Evolutionary conservation across 2,888 invertebrate genomes (phyloP).

Genomic region (Parthenolecanium corni): DNA sequence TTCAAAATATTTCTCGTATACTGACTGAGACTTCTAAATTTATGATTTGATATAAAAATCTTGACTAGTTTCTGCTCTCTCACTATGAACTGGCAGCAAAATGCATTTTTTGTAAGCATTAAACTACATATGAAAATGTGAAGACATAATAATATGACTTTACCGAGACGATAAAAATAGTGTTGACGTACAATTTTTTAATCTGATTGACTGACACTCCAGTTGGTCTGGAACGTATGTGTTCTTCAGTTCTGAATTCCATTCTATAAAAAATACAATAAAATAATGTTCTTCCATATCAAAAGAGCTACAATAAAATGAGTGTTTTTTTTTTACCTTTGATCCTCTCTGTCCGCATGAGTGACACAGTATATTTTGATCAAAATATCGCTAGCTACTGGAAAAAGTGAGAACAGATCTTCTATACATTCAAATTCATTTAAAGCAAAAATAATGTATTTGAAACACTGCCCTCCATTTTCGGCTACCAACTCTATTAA

Average conservation of each 20-base stretch:
- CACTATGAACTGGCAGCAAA: too few species aligned
- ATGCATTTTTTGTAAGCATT: too few species aligned
- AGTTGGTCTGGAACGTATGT: conserved; percentile 31
- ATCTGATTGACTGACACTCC: conserved; percentile 7
- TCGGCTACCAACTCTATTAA: conserved; percentile 2
- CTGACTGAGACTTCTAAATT: too few species aligned
- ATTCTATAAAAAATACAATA: conserved; percentile 33
- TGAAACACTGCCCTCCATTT: conserved; percentile 10
- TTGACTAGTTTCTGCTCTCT: too few species aligned
- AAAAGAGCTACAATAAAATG: neutral
- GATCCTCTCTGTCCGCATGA: conserved; percentile 18
- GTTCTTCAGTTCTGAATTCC: conserved; percentile 34
- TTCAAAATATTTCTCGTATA: too few species aligned
- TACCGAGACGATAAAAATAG: too few species aligned
- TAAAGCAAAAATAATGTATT: neutral
- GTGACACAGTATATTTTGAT: conserved; percentile 4
- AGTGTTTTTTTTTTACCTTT: conserved; percentile 10
- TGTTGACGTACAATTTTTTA: conserved; percentile 30
- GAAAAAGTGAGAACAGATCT: neutral
- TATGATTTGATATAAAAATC: too few species aligned
- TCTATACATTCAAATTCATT: neutral
- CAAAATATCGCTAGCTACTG: neutral
- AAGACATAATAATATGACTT: too few species aligned
- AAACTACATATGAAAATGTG: too few species aligned
- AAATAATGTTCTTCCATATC: neutral